Percentiles rank a stretch among this genome's conserved stretches.
Evolutionary conservation across 1,140 invertebrate genomes (phyloP).

Genomic region (Caenorhabditis brenneri): DNA sequence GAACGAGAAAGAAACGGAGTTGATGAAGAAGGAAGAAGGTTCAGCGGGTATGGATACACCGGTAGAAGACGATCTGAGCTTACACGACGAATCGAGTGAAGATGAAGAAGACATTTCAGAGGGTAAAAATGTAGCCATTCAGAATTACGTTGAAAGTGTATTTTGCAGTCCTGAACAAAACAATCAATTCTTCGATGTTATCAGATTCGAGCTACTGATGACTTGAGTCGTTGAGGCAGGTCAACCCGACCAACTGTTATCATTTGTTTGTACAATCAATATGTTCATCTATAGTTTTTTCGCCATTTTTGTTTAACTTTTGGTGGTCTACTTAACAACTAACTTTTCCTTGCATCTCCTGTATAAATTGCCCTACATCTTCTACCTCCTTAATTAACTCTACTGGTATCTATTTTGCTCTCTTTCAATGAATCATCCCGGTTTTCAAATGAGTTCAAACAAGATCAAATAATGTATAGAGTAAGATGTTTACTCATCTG

Average conservation of each 20-base stretch:
- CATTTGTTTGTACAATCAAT: conserved; percentile 14
- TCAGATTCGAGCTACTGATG: not conserved
- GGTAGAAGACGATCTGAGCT: conserved; percentile 15
- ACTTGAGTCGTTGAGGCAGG: not conserved
- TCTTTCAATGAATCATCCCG: conserved; percentile 32
- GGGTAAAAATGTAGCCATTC: not conserved
- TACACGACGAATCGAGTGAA: conserved; percentile 3
- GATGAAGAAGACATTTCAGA: not conserved
- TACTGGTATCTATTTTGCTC: not conserved
- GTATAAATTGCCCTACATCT: not conserved
- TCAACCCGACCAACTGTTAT: conserved; percentile 16
- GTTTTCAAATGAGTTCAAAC: not conserved
- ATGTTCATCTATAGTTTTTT: not conserved
- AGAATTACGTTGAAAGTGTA: not conserved
- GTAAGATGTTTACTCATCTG: not conserved
- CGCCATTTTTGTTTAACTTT: not conserved
- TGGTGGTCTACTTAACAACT: not conserved
- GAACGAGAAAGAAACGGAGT: not conserved
- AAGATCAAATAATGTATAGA: not conserved
- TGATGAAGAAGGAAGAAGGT: not conserved
- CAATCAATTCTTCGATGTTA: not conserved
- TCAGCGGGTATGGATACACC: not conserved
- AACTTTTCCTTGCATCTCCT: conserved; percentile 9
- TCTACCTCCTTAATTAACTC: not conserved
- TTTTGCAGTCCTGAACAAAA: not conserved